phyloP scores from a whole-genome alignment of 2,888 invertebrate genomes.

The Cataglyphis rosenhaueri region DNA sequence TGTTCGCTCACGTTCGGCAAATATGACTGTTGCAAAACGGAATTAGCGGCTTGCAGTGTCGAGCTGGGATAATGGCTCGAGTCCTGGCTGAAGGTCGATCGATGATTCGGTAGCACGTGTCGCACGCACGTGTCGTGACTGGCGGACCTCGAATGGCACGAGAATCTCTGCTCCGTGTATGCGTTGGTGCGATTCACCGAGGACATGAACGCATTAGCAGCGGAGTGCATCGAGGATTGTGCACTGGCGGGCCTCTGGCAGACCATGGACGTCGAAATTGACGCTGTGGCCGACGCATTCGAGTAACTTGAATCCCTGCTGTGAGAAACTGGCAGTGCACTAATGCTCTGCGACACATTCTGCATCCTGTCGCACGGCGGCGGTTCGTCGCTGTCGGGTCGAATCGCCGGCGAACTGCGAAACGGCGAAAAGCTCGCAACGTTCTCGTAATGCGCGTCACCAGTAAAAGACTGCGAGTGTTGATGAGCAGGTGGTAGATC shows the following conservation, averaged over 20 bases:
- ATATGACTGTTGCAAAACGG: conserved; percentile 64
- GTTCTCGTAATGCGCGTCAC: conserved; percentile 83
- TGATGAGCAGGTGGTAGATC: conserved; percentile 80
- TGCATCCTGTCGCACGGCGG: conserved; percentile 60
- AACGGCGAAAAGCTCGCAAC: conserved; percentile 80
- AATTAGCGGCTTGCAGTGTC: conserved; percentile 58
- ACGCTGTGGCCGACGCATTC: conserved; percentile 66
- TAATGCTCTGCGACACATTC: conserved; percentile 62
- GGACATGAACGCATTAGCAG: conserved; percentile 59
- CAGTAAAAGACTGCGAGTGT: conserved; percentile 83
- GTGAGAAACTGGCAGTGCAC: conserved; percentile 68
- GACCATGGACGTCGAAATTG: conserved; percentile 72
- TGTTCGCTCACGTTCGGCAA: conserved; percentile 67
- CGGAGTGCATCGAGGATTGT: conserved; percentile 70
- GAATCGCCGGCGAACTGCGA: conserved; percentile 71
- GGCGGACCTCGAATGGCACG: conserved; percentile 77
- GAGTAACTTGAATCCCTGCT: conserved; percentile 81
- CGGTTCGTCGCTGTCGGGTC: conserved; percentile 68
- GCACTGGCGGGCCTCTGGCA: conserved; percentile 77
- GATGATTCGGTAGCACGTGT: conserved; percentile 76
- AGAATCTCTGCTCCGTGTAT: conserved; percentile 62
- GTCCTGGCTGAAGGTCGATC: conserved; percentile 75
- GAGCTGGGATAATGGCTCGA: conserved; percentile 41
- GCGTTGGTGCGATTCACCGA: conserved; percentile 59
- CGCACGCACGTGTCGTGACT: conserved; percentile 68